Evolutionary conservation across 1,140 invertebrate genomes (phyloP), one percentile per base, ranked within the genome.

Genomic region (Mizuhopecten yessoensis): DNA sequence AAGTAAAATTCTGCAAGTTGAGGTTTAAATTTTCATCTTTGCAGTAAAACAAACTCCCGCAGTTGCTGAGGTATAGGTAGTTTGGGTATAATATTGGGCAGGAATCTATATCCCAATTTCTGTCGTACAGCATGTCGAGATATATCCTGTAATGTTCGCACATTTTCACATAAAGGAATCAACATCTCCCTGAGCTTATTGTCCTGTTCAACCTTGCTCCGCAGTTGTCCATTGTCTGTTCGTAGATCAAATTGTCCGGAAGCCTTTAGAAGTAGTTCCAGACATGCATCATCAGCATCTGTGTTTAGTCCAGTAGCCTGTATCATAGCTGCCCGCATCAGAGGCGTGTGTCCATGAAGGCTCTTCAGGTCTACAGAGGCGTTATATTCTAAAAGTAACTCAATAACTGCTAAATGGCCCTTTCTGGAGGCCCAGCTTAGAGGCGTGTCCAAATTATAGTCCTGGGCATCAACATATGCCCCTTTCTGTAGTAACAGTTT

Each of bases 351-450:
- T 11, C 94, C 94, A n/a, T 90, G 92, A 0, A 92, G 88, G 90
- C 95, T 95, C 15, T 89, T 88, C 10, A 92, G 87, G 90, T 97
- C 97, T 23, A 98, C 95, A 96, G 96, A 97, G 34, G 97, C 97
- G 88, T 97, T 97, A 86, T 97, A 96, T 92, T 98, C 97, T 87
- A 99, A 97, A 89, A 99, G 96, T 20, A 98, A 98, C 34, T 97
- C 97, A 93, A 99, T 98, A 87, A 99, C 98, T 90, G 98, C 98
- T 91, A 98, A 97, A 97, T 99, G 99, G 92, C 98, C 98, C 0
- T 98, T 98, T 92, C 98, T 97, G 45, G 99, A 98, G 0, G 99
- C 99, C 98, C 99, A 99, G 97, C 94, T 94, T 0, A 96, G 75
- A 17, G 96, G 94, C 10, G 95, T 96, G 87, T 96, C 94, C 42